Conservation (phyloP, 2,888 invertebrate species). For the Lasioglossum leucozonium region DNA sequence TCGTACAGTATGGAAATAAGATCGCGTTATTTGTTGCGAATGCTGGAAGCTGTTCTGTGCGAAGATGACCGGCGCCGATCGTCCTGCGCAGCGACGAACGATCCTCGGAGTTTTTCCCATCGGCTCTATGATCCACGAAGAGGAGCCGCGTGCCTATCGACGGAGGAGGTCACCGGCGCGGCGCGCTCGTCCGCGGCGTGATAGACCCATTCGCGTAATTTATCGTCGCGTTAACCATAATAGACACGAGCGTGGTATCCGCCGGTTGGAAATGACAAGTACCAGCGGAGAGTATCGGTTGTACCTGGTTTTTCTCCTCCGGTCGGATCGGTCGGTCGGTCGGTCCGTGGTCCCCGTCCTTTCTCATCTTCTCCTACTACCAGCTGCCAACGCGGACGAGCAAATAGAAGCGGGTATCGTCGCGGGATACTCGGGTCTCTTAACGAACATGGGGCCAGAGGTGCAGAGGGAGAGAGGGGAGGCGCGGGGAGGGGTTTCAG, state of each 20-base stretch:
- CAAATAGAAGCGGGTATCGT: conserved; percentile 47
- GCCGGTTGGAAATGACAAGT: conserved; percentile 57
- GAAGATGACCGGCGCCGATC: neutral
- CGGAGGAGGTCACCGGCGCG: conserved; percentile 46
- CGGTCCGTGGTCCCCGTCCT: conserved; percentile 27
- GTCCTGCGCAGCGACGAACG: neutral
- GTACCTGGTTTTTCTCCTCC: conserved; percentile 44
- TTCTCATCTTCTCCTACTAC: conserved; percentile 49
- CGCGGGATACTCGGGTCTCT: conserved; percentile 11
- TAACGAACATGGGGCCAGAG: neutral
- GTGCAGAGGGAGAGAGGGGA: neutral
- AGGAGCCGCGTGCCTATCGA: conserved; percentile 25
- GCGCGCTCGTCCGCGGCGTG: conserved; percentile 42
- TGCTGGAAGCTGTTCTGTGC: neutral
- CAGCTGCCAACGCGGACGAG: conserved; percentile 34
- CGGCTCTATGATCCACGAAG: conserved; percentile 17
- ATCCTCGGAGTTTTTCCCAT: conserved; percentile 14
- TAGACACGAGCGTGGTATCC: conserved; percentile 59
- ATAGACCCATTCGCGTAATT: conserved; percentile 67
- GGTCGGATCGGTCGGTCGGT: conserved; percentile 17
- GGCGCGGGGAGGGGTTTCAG: neutral
- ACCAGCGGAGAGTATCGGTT: conserved; percentile 52
- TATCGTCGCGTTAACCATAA: conserved; percentile 67
- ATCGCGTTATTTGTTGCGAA: neutral
- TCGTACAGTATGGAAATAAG: neutral